These are phyloP conservation scores for Andinoacara biseriatus DNA, from an alignment of 2,113 vertebrate genomes.

Conservation along the genomic window DNA sequence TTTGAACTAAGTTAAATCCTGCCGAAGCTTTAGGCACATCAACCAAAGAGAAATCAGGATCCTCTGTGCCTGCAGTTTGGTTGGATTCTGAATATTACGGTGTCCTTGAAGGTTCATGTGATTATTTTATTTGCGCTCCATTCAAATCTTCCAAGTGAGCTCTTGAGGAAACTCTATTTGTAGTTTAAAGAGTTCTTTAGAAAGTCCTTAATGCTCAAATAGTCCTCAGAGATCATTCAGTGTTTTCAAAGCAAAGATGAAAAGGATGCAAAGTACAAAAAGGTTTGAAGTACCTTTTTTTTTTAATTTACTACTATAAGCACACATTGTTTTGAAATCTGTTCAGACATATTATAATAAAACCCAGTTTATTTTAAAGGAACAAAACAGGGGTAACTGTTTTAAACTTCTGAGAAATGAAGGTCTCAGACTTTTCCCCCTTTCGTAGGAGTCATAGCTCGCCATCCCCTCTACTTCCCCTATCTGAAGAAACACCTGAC, in stretches of 20 bases:
- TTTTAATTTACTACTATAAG: not conserved
- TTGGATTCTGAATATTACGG: not conserved
- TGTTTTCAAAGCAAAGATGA: not conserved
- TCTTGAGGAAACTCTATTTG: not conserved
- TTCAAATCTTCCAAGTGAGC: not conserved
- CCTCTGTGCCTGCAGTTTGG: not conserved
- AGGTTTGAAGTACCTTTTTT: not conserved
- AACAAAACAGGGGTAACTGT: not conserved
- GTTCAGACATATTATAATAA: not conserved
- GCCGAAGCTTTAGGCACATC: not conserved
- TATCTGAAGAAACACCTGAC: conserved; percentile 89
- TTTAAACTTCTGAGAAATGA: not conserved
- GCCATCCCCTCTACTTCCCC: conserved; percentile 86
- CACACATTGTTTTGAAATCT: not conserved
- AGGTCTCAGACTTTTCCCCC: not conserved
- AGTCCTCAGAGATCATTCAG: not conserved
- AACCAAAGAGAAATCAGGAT: not conserved
- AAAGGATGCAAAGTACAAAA: not conserved
- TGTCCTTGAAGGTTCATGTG: not conserved
- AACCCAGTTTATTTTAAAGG: not conserved
- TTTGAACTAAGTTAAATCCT: not conserved
- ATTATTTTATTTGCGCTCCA: not conserved
- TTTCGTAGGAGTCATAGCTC: conserved; percentile 83
- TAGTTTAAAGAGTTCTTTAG: not conserved
- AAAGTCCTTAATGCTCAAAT: not conserved